Conservation (phyloP, 2,797 vertebrate genomes). For the Paramormyrops hopkinsi region DNA sequence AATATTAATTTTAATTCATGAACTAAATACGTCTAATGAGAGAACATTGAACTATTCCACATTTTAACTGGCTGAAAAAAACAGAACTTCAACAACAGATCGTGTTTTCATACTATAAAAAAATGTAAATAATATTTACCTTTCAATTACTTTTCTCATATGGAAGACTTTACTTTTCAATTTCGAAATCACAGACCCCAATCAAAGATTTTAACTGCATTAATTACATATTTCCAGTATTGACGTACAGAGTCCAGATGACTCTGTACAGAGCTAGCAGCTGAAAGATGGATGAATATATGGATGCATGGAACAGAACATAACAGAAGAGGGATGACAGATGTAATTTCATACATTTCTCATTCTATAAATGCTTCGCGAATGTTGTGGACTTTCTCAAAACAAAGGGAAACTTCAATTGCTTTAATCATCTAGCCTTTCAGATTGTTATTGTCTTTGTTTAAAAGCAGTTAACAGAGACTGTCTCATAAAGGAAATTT, state of each 20-base stretch:
- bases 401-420: constrained; percentile 99
- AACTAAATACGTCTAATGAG: background rate
- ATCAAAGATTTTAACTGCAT: background rate
- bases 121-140: background rate
- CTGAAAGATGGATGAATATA: background rate
- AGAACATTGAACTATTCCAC: background rate
- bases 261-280: background rate
- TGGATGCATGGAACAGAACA: background rate
- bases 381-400: constrained; percentile 79
- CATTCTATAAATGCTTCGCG: constrained; percentile 93
- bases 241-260: background rate
- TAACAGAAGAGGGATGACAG: constrained; percentile 83
- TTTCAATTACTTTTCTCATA: background rate
- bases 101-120: background rate
- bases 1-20: background rate
- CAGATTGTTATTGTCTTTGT: constrained; percentile 82
- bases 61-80: background rate
- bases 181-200: background rate
- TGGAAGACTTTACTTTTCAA: background rate
- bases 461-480: constrained; percentile 88
- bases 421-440: constrained; percentile 95
- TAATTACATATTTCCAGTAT: background rate
- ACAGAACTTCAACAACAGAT: background rate
- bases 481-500: constrained; percentile 79
- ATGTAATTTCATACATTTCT: constrained; percentile 93